Percentiles rank a stretch among this genome's conserved stretches.
Conservation (phyloP, 2,797 vertebrate species). For the Rhinoraja longicauda region DNA sequence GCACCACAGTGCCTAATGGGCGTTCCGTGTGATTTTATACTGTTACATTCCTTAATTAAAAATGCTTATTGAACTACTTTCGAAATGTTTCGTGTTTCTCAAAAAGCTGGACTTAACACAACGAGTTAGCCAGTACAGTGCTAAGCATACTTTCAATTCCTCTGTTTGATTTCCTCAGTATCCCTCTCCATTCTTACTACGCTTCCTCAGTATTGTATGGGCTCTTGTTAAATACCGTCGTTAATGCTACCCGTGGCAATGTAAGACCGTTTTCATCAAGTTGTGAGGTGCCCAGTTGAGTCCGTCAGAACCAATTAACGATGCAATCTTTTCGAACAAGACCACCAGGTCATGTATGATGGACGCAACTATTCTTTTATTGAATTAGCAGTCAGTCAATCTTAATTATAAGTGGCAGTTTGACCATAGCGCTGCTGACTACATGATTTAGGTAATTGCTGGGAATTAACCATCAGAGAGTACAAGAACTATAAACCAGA, state of each 20-base stretch:
- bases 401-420: neutral
- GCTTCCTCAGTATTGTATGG: too few relatives aligned
- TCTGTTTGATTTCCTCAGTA: neutral
- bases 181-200: neutral
- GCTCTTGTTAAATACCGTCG: too few relatives aligned
- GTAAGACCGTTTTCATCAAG: too few relatives aligned
- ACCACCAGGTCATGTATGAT: neutral
- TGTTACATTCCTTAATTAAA: neutral
- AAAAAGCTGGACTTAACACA: neutral
- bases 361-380: neutral
- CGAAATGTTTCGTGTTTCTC: neutral
- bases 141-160: neutral
- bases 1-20: neutral
- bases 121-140: neutral
- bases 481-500: neutral
- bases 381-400: neutral
- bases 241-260: neutral
- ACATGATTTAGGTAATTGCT: neutral
- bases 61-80: neutral
- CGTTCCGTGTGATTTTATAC: neutral
- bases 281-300: neutral
- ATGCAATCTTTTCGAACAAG: neutral
- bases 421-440: neutral
- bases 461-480: neutral
- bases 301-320: neutral